phyloP scores from a whole-genome alignment of 2,797 vertebrate species.

The Urocyon cinereoargenteus region DNA sequence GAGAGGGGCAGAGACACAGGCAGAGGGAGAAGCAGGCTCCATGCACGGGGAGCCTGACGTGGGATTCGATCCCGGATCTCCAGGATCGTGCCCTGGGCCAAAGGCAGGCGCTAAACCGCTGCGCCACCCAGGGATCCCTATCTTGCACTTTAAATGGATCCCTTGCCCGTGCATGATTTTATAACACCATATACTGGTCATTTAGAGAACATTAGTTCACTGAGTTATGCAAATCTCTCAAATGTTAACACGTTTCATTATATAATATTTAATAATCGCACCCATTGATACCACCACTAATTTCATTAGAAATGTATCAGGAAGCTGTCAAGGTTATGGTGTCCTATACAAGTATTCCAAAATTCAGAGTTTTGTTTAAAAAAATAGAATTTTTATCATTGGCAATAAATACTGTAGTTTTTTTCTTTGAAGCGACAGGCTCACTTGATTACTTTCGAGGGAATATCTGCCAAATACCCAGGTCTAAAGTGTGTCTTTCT shows the following conservation, averaged over 20 bases:
- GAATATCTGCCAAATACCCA: not conserved
- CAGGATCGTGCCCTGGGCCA: too few species aligned
- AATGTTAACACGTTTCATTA: constrained; percentile 47
- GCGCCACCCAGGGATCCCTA: not conserved
- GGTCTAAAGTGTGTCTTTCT: constrained; percentile 36
- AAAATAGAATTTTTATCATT: constrained; percentile 31
- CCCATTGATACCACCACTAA: not conserved
- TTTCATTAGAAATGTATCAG: constrained; percentile 55
- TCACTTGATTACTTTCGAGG: constrained; percentile 50
- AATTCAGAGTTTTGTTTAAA: constrained; percentile 59
- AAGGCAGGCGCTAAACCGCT: too few species aligned
- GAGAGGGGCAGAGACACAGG: too few species aligned
- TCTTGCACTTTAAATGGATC: constrained; percentile 2
- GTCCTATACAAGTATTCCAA: not conserved
- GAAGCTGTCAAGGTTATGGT: not conserved
- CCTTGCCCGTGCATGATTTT: constrained; percentile 35
- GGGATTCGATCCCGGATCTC: too few species aligned
- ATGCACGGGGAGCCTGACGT: too few species aligned
- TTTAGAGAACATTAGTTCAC: constrained; percentile 33
- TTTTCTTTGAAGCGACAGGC: constrained; percentile 48
- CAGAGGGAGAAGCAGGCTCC: too few species aligned
- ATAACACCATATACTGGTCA: not conserved
- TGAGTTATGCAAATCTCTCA: constrained; percentile 1
- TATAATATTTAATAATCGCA: constrained; percentile 24
- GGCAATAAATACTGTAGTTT: not conserved